Evolutionary conservation across 2,113 vertebrate genomes (phyloP), one percentile per base, ranked within the genome.

Genomic region (Takifugu bimaculatus): DNA sequence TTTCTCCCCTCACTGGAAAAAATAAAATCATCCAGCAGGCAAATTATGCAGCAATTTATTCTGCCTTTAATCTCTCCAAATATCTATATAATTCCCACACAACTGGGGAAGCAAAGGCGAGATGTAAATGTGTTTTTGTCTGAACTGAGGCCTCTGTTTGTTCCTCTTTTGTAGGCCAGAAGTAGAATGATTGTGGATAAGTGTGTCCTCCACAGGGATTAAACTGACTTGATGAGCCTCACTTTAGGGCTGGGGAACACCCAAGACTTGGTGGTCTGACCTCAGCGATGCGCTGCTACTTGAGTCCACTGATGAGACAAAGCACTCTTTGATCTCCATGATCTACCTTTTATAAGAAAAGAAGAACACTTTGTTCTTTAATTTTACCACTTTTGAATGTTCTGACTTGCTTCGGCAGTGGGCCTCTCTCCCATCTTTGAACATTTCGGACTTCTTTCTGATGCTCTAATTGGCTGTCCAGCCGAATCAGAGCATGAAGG

Each of bases 1-100:
- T 63, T 29, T 65, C 13, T 49, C 52, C 50, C 13, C n/a, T 45
- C 13, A 26, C 25, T 12, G 26, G 25, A n/a, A 25, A 53, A 35
- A 10, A n/a, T 25, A 47, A 35, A 51, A 74, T 70, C 20, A 20
- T 42, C 26, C 48, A 26, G 27, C 2, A 0, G 42, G 39, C 42
- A 44, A 45, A 61, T 45, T 15, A 39, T 62, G 42, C 57, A 26
- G 64, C 59, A 13, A 65, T 63, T 78, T 35, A 3, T 27, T 52
- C n/a, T 58, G 42, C 32, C 50, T 74, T 45, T 45, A 55, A 64
- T 32, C 26, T 39, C 26, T 27, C 52, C 15, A 27, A 56, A 53
- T 69, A 52, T 25, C 27, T 50, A 15, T 3, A 7, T 2, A 35
- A 28, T 27, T 6, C 35, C 47, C 49, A 49, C 5, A 6, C 51